Evolutionary conservation across 2,113 vertebrate genomes (phyloP).

Genomic region (Anolis sagrei): DNA sequence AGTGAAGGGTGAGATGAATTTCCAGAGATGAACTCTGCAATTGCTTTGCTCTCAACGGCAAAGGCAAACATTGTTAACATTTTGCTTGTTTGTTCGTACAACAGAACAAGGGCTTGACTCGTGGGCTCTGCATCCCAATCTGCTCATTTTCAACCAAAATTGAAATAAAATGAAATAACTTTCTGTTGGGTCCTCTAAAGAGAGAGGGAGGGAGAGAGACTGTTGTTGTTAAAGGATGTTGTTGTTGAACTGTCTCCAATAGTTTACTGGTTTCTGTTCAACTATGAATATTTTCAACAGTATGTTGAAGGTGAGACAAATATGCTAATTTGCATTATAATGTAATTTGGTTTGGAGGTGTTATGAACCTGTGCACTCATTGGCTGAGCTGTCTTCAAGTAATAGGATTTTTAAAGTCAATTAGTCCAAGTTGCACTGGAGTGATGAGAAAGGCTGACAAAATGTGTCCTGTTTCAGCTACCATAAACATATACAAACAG

Average conservation of each 20-base stretch:
- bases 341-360: not conserved
- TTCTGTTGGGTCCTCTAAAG: not conserved
- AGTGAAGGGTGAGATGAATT: conserved; percentile 45
- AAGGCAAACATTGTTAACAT: conserved; percentile 2
- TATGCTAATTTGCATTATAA: too few species aligned
- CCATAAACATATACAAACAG: too few species aligned
- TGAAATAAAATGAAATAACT: not conserved
- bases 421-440: not conserved
- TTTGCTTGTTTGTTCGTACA: conserved; percentile 21
- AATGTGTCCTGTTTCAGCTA: not conserved
- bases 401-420: not conserved
- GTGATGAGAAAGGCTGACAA: not conserved
- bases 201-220: not conserved
- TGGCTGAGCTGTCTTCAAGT: not conserved
- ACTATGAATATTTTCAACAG: not conserved
- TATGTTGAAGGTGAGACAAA: not conserved
- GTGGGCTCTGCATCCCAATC: not conserved
- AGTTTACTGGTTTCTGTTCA: not conserved
- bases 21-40: conserved; percentile 1
- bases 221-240: too few species aligned
- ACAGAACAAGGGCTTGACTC: not conserved
- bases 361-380: not conserved
- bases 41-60: conserved; percentile 28
- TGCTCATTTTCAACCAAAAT: not conserved
- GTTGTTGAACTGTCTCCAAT: not conserved